Evolutionary conservation across 1,140 invertebrate genomes (phyloP).

Genomic region (Drosophila funebris): DNA sequence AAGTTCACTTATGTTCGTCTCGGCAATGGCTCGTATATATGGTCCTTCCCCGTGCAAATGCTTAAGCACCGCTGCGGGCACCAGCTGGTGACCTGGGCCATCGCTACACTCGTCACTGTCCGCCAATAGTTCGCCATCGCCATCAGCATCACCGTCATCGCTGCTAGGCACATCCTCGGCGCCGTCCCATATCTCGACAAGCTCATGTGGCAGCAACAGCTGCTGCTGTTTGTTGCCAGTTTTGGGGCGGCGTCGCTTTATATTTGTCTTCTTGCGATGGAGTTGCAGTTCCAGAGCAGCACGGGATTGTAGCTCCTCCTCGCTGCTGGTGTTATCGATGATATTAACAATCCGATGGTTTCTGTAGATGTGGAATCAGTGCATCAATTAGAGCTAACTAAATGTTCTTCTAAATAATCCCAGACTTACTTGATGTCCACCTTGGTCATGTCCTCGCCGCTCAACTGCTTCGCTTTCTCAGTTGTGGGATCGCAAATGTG

Average conservation of each 20-base stretch:
- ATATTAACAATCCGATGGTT: slow-evolving; percentile 82
- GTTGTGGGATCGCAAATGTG: slow-evolving; percentile 75
- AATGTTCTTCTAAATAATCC: background rate
- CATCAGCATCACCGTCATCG: slow-evolving; percentile 71
- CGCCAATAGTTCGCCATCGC: slow-evolving; percentile 70
- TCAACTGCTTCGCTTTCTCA: slow-evolving; percentile 65
- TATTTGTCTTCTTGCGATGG: slow-evolving; percentile 71
- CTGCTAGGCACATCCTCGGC: slow-evolving; percentile 75
- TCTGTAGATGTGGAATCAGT: slow-evolving; percentile 22
- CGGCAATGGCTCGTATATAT: slow-evolving; percentile 77
- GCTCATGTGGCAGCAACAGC: slow-evolving; percentile 69
- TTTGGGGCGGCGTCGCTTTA: slow-evolving; percentile 78
- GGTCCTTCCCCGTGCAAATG: slow-evolving; percentile 80
- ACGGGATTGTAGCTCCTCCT: slow-evolving; percentile 71
- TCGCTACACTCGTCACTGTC: slow-evolving; percentile 83
- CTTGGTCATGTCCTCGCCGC: slow-evolving; percentile 67
- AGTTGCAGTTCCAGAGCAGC: slow-evolving; percentile 56
- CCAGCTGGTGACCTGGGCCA: slow-evolving; percentile 59
- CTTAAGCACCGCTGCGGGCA: slow-evolving; percentile 72
- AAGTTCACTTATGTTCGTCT: slow-evolving; percentile 86
- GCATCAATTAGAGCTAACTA: background rate
- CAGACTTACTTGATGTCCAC: slow-evolving; percentile 68
- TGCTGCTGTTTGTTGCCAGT: slow-evolving; percentile 63
- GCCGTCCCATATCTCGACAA: slow-evolving; percentile 83
- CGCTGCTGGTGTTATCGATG: slow-evolving; percentile 82